Base-by-base conservation (phyloP, 2,113 vertebrate species). In the Sialia sialis region DNA sequence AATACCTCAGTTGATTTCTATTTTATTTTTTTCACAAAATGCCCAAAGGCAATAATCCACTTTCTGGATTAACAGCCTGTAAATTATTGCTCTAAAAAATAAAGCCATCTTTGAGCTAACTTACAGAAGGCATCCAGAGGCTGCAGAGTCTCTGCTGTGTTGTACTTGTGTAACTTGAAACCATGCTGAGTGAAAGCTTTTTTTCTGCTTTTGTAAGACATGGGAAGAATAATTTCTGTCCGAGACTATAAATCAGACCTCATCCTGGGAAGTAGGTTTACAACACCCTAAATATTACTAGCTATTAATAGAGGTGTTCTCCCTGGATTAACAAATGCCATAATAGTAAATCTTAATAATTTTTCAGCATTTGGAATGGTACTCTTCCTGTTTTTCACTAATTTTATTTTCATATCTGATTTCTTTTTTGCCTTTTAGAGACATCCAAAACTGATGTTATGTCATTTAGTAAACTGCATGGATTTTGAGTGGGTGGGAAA, bases 21-120 rank as follows among this genome's bases (percentile, higher is more conserved):
- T 93, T 93, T 89, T 92, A 15, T 91, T 95, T 87, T 48, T 94
- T 88, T 48, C 26, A 81, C 38, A 70, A 63, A 94, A 93, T 94
- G 46, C 81, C 88, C 75, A 79, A 93, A 90, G 93, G 88, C 72
- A 92, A 78, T 87, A 93, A 87, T 91, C 70, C 72, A 69, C 84
- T 94, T 87, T 79, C 73, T 93, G 60, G 86, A 95, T 95, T 96
- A 96, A 96, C 44, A 84, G 56, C 38, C 85, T 90, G 86, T 94
- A 88, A 95, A 96, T 92, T 86, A 93, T 76, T 46, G 21, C 52
- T 34, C 48, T 87, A 44, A 79, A 94, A 93, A 88, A 86, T 39
- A 94, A 89, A 97, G 51, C n/a, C 15, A 13, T 89, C 54, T 94
- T 88, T 88, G 74, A 91, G 46, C 52, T 93, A 84, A 90, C 43